Conservation (phyloP, 2,797 vertebrate species). For the Urophycis tenuis region DNA sequence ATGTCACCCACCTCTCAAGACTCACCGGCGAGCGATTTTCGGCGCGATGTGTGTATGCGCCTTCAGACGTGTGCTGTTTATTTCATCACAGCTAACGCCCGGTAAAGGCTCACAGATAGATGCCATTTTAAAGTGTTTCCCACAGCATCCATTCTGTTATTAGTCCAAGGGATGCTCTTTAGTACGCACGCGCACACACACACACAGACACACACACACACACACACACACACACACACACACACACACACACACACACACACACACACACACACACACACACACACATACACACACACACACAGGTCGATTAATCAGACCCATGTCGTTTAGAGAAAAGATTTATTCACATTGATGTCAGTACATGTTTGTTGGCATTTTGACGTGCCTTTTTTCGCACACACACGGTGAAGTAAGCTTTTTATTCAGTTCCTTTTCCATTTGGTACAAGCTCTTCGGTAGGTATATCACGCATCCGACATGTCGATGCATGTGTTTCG, state of each 20-base stretch:
- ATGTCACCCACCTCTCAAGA: no score
- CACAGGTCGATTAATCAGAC: constrained; percentile 6
- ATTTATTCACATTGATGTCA: constrained; percentile 75
- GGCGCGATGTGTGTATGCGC: no score
- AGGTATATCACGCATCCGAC: neutral
- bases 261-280: constrained; percentile 1
- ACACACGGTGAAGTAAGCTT: constrained; percentile 1
- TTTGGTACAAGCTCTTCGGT: neutral
- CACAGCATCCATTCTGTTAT: no score
- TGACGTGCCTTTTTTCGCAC: neutral
- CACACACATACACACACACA: neutral
- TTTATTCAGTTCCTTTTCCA: neutral
- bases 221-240: no score
- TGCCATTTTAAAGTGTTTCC: no score
- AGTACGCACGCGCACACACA: no score
- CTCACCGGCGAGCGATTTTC: no score
- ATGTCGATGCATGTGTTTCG: constrained; percentile 1
- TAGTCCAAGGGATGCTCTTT: no score
- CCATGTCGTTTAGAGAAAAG: constrained; percentile 56
- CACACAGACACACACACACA: no score
- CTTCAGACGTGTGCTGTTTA: neutral
- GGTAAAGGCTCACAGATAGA: neutral
- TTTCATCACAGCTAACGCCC: neutral
- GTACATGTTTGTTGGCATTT: constrained; percentile 49
- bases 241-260: neutral